A percentile compares a stretch with the other conserved stretches of the same genome.
These are phyloP conservation scores for Florisuga fusca DNA, from an alignment of 2,797 vertebrate genomes.

Conservation along the genomic window DNA sequence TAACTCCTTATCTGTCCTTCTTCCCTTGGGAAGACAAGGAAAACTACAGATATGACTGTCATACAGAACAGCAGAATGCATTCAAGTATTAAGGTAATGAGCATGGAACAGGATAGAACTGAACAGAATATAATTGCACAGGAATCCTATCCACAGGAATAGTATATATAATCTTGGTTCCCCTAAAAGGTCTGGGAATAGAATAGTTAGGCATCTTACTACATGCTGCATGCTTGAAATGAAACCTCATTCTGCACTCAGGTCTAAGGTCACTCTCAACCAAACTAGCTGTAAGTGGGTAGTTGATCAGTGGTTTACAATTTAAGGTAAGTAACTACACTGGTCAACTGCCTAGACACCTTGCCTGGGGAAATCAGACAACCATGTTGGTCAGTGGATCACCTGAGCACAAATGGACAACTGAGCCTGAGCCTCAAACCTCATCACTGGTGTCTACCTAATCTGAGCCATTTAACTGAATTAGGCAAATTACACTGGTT, in stretches of 20 bases:
- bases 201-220: neutral
- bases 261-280: neutral
- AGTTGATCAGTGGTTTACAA: neutral
- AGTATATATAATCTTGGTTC: neutral
- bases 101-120: neutral
- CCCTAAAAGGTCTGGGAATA: neutral
- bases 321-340: neutral
- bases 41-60: neutral
- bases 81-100: neutral
- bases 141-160: neutral
- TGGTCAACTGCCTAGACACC: neutral
- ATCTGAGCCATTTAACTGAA: neutral
- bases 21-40: neutral
- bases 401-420: neutral
- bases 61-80: neutral
- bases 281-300: neutral
- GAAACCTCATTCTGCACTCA: neutral
- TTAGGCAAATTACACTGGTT: neutral
- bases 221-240: neutral
- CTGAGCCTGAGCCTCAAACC: neutral
- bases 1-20: neutral
- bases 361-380: neutral
- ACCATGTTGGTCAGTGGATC: neutral
- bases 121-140: neutral
- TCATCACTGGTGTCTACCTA: neutral